Evolutionary conservation across 2,888 invertebrate species (phyloP), one percentile per base, ranked within the genome.

Genomic region (Drosophila algonquin): DNA sequence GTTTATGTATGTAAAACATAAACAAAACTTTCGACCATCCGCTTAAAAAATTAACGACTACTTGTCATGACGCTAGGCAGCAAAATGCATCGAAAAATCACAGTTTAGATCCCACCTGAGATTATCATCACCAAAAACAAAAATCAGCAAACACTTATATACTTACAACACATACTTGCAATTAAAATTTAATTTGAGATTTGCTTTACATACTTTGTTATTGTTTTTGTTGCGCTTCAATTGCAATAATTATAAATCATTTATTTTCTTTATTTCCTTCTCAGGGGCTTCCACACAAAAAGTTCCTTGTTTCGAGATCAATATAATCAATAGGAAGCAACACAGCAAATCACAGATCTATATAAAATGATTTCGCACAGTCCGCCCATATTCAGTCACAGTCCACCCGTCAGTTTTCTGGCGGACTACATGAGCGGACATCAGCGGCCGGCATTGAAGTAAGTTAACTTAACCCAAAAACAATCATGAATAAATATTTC

Each of bases 331-430:
- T 73, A 35, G 35, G 35, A 35, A 35, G 24, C 24, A 24, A 3
- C 21, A 12, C 4, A 35, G 48, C 55, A 67, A 50, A 48, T 80
- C 68, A 76, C 60, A 75, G 59, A 54, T 67, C 67, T 71, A 79
- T 79, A 62, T 60, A 87, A 95, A 93, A 93, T 95, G 89, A 94
- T 95, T 71, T 95, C 95, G 79, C 95, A 94, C 90, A 93, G 95
- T 90, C 96, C 95, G 57, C 94, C 94, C 67, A 93, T 94, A 81
- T 95, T 95, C 93, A 95, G 95, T 71, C 94, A 94, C 93, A 95
- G 95, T 90, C 95, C 95, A 6, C 95, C 95, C 45, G 94, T 94
- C 70, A 94, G 94, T 76, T 95, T 94, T 90, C 91, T 95, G 44
- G 91, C 94, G 58, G 94, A 95, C 89, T 95, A 94, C 91, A 93